These are phyloP conservation scores for Enoplosus armatus DNA, from an alignment of 2,797 vertebrate genomes.

Conservation along the genomic window DNA sequence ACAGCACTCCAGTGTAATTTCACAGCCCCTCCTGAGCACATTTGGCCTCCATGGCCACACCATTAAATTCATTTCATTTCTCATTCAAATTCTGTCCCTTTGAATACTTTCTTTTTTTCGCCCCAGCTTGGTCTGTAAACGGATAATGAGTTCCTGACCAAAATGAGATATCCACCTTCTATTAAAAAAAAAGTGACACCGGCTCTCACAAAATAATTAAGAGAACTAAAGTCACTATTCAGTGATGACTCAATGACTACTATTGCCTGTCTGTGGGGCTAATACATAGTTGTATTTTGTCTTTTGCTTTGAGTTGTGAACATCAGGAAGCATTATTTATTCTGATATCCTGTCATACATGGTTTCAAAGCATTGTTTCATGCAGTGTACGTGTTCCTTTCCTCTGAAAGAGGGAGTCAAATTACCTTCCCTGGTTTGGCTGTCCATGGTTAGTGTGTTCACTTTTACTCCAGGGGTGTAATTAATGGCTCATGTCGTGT, in stretches of 20 bases:
- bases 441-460: neutral
- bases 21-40: slow-evolving; percentile 15
- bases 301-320: neutral
- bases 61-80: slow-evolving; percentile 52
- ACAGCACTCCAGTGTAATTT: slow-evolving; percentile 10
- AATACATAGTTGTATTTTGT: neutral
- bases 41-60: slow-evolving; percentile 38
- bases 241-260: slow-evolving; percentile 1
- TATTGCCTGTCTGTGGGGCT: slow-evolving; percentile 6
- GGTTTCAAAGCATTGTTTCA: neutral
- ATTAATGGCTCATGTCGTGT: neutral
- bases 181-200: slow-evolving; percentile 40
- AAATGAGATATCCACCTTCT: slow-evolving; percentile 35
- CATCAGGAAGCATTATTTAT: neutral
- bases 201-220: slow-evolving; percentile 37
- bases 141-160: slow-evolving; percentile 50
- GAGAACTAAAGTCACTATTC: slow-evolving; percentile 21
- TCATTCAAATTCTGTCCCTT: slow-evolving; percentile 42
- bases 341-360: neutral
- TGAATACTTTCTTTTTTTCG: slow-evolving; percentile 25
- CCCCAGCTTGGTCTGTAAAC: slow-evolving; percentile 27
- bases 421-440: neutral
- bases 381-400: neutral
- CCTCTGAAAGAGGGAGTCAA: neutral
- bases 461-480: neutral